A percentile compares a stretch with the other conserved stretches of the same genome.
phyloP scores from a whole-genome alignment of 1,140 invertebrate species.

The Macrotrachela quadricornifera region DNA sequence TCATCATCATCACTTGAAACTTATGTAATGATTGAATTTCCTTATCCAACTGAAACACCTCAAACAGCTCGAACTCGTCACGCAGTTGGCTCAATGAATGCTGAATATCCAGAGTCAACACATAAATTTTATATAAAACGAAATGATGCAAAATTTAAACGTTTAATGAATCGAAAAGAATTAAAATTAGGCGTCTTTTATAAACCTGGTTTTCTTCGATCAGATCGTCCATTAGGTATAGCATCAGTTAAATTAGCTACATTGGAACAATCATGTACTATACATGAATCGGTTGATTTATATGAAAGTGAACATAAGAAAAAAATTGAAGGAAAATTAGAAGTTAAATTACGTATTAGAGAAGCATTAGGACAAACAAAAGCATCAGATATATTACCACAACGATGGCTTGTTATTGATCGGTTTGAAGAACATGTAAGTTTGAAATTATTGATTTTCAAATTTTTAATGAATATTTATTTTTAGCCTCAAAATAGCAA shows the following conservation, averaged over 20 bases:
- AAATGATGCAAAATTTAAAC: slow-evolving; percentile 9
- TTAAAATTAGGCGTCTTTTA: slow-evolving; percentile 9
- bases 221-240: slow-evolving; percentile 55
- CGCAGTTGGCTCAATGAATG: slow-evolving; percentile 58
- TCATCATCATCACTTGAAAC: slow-evolving; percentile 74
- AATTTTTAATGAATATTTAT: no score
- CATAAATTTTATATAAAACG: slow-evolving; percentile 1
- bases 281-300: slow-evolving; percentile 71
- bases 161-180: slow-evolving; percentile 43
- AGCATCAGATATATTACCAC: slow-evolving; percentile 64
- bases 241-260: slow-evolving; percentile 54
- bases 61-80: slow-evolving; percentile 51
- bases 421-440: no score
- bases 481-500: no score
- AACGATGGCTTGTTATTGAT: slow-evolving; percentile 66
- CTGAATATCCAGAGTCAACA: slow-evolving; percentile 6
- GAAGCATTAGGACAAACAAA: slow-evolving; percentile 60
- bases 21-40: slow-evolving; percentile 78
- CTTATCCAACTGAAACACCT: slow-evolving; percentile 58
- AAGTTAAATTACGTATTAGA: slow-evolving; percentile 67
- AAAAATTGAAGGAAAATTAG: slow-evolving; percentile 63
- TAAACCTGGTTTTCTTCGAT: slow-evolving; percentile 48
- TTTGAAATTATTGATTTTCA: no score
- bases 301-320: slow-evolving; percentile 52
- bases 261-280: slow-evolving; percentile 54